Base-by-base conservation (phyloP, 2,113 vertebrate species). In the Sprattus sprattus region DNA sequence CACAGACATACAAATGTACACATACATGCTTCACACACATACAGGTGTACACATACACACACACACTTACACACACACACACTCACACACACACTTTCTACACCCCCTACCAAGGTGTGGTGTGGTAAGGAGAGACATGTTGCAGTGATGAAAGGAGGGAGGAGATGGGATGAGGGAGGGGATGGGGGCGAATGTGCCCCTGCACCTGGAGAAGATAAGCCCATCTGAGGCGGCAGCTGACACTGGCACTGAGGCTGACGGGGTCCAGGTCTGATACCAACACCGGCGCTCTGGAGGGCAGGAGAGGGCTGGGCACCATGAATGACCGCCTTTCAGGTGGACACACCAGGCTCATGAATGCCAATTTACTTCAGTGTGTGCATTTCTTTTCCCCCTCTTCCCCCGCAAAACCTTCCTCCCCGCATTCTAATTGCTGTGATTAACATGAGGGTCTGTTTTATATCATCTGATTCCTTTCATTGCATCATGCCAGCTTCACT, bases 251-350 rank as follows among this genome's bases (percentile, higher is more conserved):
- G 54, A 20, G 18, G 18, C 18, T 20, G 54, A 60, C 18, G 18
- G 54, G 18, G 18, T 60, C 54, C 3, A 20, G 54, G 18, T 60
- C 54, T 22, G 54, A 22, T 88, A 88, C 25, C 2, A 22, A 22
- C 47, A 47, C 81, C 15, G n/a, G 83, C 25, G 45, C 82, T 88
- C 47, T 15, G 81, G 86, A 57, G 82, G 82, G 82, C 50, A 75
- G 54, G 88, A 80, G 82, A 86, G 78, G 88, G 86, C 85, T 80
- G 5, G 85, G 89, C 50, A 47, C 54, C 54, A 88, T 92, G 89
- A 90, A 92, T 91, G 89, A 90, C 88, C n/a, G 64, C 57, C 84
- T 89, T 90, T 92, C 88, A 91, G 50, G 28, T 15, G 22, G 57
- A 60, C 54, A 60, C 54, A 60, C 20, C 54, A 60, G 18, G 18